A percentile compares a stretch with the other conserved stretches of the same genome.
Conservation (phyloP, 1,140 invertebrate genomes). For the Ceratitis capitata region DNA sequence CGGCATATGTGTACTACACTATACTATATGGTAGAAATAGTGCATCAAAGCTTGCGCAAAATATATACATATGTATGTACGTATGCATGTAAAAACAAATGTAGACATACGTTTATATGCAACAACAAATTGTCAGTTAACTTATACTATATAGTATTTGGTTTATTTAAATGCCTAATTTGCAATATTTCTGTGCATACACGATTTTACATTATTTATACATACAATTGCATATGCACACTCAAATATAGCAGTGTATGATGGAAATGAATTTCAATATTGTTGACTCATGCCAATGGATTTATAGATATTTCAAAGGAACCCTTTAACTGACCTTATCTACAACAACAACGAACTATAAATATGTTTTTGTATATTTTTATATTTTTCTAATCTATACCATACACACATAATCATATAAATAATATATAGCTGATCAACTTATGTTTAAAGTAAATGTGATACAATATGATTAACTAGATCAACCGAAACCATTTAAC, state of each 20-base stretch:
- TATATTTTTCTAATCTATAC: background rate
- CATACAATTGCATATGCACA: background rate
- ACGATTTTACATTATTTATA: background rate
- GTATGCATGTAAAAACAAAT: too few species aligned
- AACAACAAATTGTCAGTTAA: background rate
- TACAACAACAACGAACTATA: too few species aligned
- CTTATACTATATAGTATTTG: background rate
- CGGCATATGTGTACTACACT: background rate
- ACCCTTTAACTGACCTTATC: constrained; percentile 19
- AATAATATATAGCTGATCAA: background rate
- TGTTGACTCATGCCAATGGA: background rate
- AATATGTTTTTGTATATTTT: background rate
- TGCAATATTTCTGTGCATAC: background rate
- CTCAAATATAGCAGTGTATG: background rate
- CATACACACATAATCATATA: background rate
- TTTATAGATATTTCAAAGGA: background rate
- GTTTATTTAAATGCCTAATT: background rate
- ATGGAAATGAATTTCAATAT: background rate
- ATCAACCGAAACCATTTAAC: background rate
- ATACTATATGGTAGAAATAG: background rate
- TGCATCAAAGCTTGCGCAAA: background rate
- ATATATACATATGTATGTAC: too few species aligned
- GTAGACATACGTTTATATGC: too few species aligned
- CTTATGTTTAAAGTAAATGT: background rate
- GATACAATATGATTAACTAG: background rate